Evolutionary conservation across 2,888 invertebrate genomes (phyloP), one percentile per base, ranked within the genome.

Genomic region (Polydrusus tereticollis): DNA sequence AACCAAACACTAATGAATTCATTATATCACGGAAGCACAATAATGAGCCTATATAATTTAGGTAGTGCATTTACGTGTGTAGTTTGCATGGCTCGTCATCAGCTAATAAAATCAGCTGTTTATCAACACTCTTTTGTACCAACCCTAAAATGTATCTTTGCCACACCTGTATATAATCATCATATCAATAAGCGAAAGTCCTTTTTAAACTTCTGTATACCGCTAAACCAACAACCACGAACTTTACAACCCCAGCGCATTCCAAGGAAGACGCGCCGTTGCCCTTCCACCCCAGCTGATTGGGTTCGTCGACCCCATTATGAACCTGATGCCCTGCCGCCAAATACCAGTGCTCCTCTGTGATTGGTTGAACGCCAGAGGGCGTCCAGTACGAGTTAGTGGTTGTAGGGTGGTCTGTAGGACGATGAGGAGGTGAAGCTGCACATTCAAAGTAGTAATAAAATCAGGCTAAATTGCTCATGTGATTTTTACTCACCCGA

Each of bases 241-340:
- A 12, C 12, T 6, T 23, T 3, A 47, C 4, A 12, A 55, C 7
- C 3, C 16, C 29, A 8, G 16, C 14, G 29, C 18, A 18, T 29
- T 16, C 8, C 5, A 55, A 16, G 0, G 29, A 14, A 29, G 52
- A 1, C 1, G 14, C 52, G 1, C 33, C 67, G 12, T 18, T 38
- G 55, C 80, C 81, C 21, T 64, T 76, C 23, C 88, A 80, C 0
- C 89, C 88, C 77, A 88, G 86, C 78, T 89, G 89, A 79, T 89
- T 89, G 0, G 89, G 89, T 78, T 88, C 88, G 72, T 89, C 89
- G 1, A 89, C 87, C 77, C 87, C 87, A 77, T 88, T 88, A 66
- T 85, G 86, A n/a, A 87, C 81, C 76, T 88, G 87, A 77, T 85
- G 86, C 29, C 87, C 87, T 16, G 88, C 87, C 1, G 86, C 87